phyloP scores from a whole-genome alignment of 92 coral and sea anemone genomes.

The Hydrozoanthus gracilis region DNA sequence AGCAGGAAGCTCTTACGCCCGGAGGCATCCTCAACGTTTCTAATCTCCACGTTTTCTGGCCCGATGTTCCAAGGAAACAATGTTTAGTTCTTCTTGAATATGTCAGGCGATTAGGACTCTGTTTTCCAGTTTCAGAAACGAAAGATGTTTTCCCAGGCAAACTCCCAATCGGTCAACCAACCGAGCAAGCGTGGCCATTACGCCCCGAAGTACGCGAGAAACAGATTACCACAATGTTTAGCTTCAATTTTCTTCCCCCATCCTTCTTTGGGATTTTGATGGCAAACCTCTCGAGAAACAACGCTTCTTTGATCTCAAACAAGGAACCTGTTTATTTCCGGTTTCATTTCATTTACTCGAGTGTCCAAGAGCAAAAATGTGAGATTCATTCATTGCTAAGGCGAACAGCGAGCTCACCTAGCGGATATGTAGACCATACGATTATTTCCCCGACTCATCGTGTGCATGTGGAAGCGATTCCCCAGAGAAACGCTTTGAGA shows the following conservation, averaged over 20 bases:
- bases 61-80: constrained; percentile 57
- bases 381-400: constrained; percentile 69
- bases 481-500: constrained; percentile 63
- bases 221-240: constrained; percentile 78
- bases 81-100: constrained; percentile 62
- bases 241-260: constrained; percentile 85
- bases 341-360: constrained; percentile 74
- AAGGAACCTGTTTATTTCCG: constrained; percentile 76
- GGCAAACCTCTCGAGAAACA: constrained; percentile 59
- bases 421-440: constrained; percentile 63
- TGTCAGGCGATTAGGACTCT: constrained; percentile 75
- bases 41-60: constrained; percentile 78
- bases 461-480: constrained; percentile 72
- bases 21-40: constrained; percentile 74
- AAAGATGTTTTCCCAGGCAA: constrained; percentile 79
- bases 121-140: constrained; percentile 70
- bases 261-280: constrained; percentile 82
- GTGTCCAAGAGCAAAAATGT: constrained; percentile 63
- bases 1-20: constrained; percentile 59
- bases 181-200: constrained; percentile 71
- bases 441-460: constrained; percentile 56
- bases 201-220: constrained; percentile 60
- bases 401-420: constrained; percentile 48
- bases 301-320: constrained; percentile 49
- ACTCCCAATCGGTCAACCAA: constrained; percentile 77